Conservation (phyloP, 2,888 invertebrate genomes). For the Beris chalybata region DNA sequence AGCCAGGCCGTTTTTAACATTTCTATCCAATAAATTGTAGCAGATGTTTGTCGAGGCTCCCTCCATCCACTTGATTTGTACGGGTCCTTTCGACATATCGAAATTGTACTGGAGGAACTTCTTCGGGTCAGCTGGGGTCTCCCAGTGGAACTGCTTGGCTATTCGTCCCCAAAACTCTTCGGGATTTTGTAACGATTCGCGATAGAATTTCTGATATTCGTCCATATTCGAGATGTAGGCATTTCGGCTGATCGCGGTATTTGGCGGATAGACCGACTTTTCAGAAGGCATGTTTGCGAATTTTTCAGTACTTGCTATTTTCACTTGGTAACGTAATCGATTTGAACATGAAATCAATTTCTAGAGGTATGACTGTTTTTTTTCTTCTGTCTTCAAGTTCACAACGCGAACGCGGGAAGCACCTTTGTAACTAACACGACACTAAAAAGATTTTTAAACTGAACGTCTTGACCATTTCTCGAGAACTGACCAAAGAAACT, state of each 20-base stretch:
- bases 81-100: constrained; percentile 82
- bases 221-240: constrained; percentile 71
- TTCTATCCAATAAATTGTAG: constrained; percentile 92
- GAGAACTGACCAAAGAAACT: no score
- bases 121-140: constrained; percentile 71
- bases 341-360: no score
- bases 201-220: constrained; percentile 81
- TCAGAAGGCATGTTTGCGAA: constrained; percentile 60
- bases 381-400: no score
- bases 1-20: constrained; percentile 84
- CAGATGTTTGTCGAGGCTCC: constrained; percentile 94
- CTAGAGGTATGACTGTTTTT: no score
- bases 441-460: no score
- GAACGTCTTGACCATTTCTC: no score
- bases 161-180: constrained; percentile 92
- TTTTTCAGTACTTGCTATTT: no score
- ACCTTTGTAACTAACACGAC: no score
- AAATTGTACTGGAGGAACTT: constrained; percentile 91
- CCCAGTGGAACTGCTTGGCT: constrained; percentile 93
- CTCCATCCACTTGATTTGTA: constrained; percentile 93
- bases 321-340: no score
- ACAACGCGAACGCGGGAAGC: no score
- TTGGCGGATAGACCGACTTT: constrained; percentile 63
- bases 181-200: constrained; percentile 84
- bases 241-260: constrained; percentile 60